Base-by-base conservation (phyloP, 2,888 invertebrate genomes). In the Oscheius sp. region DNA sequence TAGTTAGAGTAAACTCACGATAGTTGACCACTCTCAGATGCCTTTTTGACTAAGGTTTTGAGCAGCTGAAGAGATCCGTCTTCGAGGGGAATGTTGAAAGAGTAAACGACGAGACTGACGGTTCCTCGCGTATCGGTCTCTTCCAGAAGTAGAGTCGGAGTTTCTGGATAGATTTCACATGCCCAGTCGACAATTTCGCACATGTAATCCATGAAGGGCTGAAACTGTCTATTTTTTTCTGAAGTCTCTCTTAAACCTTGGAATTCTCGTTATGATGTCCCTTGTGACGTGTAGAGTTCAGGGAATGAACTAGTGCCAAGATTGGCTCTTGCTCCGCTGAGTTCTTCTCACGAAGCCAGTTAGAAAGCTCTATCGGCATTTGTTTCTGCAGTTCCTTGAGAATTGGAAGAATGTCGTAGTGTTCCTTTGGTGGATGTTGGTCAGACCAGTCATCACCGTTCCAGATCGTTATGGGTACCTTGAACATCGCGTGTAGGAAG, bases 321-420 rank as follows among this genome's bases (percentile, higher is more conserved):
- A 58, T 32, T 2, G 57, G 58, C 47, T 58, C 48, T 21, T 55
- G 58, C 9, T 55, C 32, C 32, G 37, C 59, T n/a, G 13, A n/a
- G 50, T 70, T 59, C 58, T 70, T 58, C 32, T 70, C 70, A n/a
- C 33, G 13, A 13, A 70, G n/a, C 70, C 70, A 70, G 32, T 29
- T 29, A 1, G 13, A 32, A 48, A 70, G 29, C 47, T 70, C 70
- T 1, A 37, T 32, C 29, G 55, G 42, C 21, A 21, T 57, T 13
- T 66, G 29, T 55, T 11, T 29, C 7, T 42, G 55, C 13, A 66
- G 29, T 35, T 78, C 75, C 32, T 76, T 72, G 42, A 80, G 50
- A 51, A 78, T 75, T n/a, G 79, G 78, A 13, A 80, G 63, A 33
- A 80, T 75, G 55, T 80, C 78, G 57, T 80, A 80, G 0, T 70